Conservation (phyloP, 2,888 invertebrate species). For the Macropis europaea region DNA sequence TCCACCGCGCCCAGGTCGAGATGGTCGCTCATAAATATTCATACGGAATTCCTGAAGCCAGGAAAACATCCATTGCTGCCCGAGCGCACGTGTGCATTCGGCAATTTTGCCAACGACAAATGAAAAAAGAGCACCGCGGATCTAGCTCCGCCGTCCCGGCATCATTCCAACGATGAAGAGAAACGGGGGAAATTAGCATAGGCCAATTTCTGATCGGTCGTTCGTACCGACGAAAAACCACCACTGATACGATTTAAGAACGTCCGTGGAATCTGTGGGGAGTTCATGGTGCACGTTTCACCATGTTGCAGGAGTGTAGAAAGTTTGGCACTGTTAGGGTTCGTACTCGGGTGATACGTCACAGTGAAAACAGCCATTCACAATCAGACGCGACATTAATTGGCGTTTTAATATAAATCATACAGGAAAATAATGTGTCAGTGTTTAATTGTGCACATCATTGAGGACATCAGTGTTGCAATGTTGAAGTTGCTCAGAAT, state of each 20-base stretch:
- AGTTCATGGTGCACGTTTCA: too few relatives aligned
- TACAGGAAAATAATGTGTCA: too few relatives aligned
- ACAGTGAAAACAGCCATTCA: too few relatives aligned
- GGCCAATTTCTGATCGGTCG: conserved; percentile 49
- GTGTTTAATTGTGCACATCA: too few relatives aligned
- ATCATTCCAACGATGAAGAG: conserved; percentile 40
- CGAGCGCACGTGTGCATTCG: conserved; percentile 55
- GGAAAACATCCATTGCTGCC: conserved; percentile 63
- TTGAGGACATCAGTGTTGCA: too few relatives aligned
- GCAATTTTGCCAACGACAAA: conserved; percentile 52
- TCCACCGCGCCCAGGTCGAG: conserved; percentile 58
- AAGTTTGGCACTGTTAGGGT: too few relatives aligned
- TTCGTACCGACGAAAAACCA: conserved; percentile 10
- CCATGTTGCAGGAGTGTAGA: too few relatives aligned
- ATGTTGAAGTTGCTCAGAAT: too few relatives aligned
- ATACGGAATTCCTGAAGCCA: conserved; percentile 66
- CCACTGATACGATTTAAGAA: neutral
- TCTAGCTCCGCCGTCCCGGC: conserved; percentile 14
- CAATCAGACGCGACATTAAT: too few relatives aligned
- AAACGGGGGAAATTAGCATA: conserved; percentile 50
- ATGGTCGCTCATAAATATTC: conserved; percentile 68
- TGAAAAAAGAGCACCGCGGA: conserved; percentile 20
- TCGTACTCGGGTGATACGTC: too few relatives aligned
- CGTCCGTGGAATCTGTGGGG: neutral
- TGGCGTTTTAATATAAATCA: too few relatives aligned